Base-by-base conservation (phyloP, 1,140 invertebrate species). In the Sitodiplosis mosellana region DNA sequence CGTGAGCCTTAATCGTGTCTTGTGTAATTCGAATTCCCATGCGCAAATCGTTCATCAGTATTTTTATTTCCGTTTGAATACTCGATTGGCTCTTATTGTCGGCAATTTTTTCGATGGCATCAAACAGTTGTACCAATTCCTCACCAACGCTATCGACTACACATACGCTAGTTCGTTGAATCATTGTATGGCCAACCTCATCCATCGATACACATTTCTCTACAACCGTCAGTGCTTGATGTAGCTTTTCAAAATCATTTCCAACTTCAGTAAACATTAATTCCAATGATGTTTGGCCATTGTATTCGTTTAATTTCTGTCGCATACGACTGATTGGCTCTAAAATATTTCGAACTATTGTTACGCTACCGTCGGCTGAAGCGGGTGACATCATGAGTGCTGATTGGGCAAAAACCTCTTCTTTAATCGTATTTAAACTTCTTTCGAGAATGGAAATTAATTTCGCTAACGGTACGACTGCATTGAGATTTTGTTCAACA, bases 151-250 rank as follows among this genome's bases (percentile, higher is more conserved):
- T 73, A 53, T 75, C 70, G 44, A 78, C 65, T 43, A 78, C 69
- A 55, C 70, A 74, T 38, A 74, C 67, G 54, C 75, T 77, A 0
- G 75, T 78, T 54, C 71, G 69, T 54, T 77, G 74, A 2, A 78
- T 74, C 18, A 79, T 59, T 2, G 76, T 78, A 48, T 70, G 73
- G 14, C 73, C 73, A 17, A 71, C 72, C 48, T 71, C 74, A 59
- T 78, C 74, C 22, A 78, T 68, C 53, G 77, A 74, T 33, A 79
- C 69, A 56, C 77, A 78, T 59, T 80, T 79, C 59, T 78, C 75
- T 49, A 80, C 69, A 7, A 80, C 65, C 36, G 72, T 68, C 20
- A 81, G 59, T 48, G 71, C 72, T 59, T 75, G 71, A 55, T 79
- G 72, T 11, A 81, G 57, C 21, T 69, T 65, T 55, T 75, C 72